Evolutionary conservation across 2,797 vertebrate genomes (phyloP).

Genomic region (Pangasius larnaudii): DNA sequence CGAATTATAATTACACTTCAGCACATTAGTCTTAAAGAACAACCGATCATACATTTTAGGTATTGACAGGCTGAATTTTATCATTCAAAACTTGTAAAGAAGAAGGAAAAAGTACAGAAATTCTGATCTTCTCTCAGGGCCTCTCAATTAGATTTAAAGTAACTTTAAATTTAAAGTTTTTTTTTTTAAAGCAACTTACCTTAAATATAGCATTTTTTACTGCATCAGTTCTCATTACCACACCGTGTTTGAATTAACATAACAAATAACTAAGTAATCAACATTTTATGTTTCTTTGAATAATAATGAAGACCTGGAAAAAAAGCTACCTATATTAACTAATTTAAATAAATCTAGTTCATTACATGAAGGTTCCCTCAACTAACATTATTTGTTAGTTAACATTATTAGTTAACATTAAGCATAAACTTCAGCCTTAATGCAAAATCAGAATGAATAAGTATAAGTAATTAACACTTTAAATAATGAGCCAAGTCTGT

Average conservation of each 20-base stretch:
- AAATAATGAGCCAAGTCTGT: neutral
- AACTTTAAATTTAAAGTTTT: no score
- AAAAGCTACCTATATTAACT: neutral
- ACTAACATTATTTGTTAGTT: constrained; percentile 32
- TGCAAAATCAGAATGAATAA: neutral
- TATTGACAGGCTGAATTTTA: constrained; percentile 42
- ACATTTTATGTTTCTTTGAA: neutral
- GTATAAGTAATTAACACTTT: neutral
- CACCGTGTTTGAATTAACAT: neutral
- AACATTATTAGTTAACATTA: neutral
- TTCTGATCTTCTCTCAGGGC: neutral
- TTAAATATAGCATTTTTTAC: neutral
- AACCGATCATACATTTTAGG: constrained; percentile 45
- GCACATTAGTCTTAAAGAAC: constrained; percentile 48
- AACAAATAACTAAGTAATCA: neutral
- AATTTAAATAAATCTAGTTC: neutral
- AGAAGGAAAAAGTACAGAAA: constrained; percentile 1
- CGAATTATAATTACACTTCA: constrained; percentile 52
- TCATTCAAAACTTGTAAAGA: constrained; percentile 25
- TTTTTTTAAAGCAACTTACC: neutral
- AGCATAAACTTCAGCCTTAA: neutral
- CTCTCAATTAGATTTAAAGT: neutral
- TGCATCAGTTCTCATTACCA: neutral
- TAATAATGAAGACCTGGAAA: neutral
- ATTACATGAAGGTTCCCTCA: neutral